Evolutionary conservation across 1,140 invertebrate species (phyloP).

Genomic region (Piezodorus guildinii): DNA sequence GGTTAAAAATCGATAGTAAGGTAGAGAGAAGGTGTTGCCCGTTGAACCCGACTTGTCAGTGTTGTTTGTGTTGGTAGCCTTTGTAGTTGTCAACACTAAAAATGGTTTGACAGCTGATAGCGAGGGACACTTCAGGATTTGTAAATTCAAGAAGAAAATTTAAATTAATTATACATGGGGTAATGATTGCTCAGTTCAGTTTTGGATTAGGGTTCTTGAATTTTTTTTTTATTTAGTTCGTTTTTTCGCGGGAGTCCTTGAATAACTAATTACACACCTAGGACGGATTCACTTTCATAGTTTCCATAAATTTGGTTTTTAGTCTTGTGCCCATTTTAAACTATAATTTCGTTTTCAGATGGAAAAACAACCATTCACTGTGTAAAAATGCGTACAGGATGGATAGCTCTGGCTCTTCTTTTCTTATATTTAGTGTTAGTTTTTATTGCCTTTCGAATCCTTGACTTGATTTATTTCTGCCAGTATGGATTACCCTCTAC

Average conservation of each 20-base stretch:
- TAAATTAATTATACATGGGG: background rate
- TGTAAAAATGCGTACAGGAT: slow-evolving; percentile 22
- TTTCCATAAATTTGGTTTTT: background rate
- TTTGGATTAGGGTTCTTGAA: background rate
- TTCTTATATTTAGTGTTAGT: slow-evolving; percentile 29
- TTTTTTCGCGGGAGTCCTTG: background rate
- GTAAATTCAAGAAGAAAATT: background rate
- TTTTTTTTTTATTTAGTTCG: background rate
- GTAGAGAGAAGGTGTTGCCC: too few relatives aligned
- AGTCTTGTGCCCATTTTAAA: background rate
- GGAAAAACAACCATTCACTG: background rate
- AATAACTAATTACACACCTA: background rate
- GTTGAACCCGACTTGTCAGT: too few relatives aligned
- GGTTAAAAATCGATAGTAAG: too few relatives aligned
- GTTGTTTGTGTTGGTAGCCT: too few relatives aligned
- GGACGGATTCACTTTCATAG: background rate
- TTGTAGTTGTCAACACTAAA: slow-evolving; percentile 2
- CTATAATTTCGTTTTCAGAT: background rate
- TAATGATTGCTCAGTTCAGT: background rate
- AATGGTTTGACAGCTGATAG: slow-evolving; percentile 8
- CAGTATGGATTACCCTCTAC: slow-evolving; percentile 28
- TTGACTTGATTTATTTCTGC: slow-evolving; percentile 30
- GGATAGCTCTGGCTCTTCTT: slow-evolving; percentile 25
- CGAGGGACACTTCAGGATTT: background rate
- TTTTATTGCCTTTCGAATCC: slow-evolving; percentile 28